These are phyloP conservation scores for Tuberolachnus salignus DNA, from an alignment of 2,888 invertebrate genomes.

Conservation along the genomic window DNA sequence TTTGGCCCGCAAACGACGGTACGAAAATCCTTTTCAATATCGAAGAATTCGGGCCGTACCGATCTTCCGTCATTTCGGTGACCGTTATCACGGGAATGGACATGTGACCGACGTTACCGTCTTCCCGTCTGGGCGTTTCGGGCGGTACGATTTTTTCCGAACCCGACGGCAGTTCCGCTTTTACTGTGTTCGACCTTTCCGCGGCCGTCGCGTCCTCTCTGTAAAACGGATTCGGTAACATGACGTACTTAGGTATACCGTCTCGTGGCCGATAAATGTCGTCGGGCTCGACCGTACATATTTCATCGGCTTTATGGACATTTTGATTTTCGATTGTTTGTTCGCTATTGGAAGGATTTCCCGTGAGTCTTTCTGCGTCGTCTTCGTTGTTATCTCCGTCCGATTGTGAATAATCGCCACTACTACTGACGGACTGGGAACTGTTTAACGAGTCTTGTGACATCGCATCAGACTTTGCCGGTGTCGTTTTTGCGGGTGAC, in stretches of 20 bases:
- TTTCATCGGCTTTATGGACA: neutral
- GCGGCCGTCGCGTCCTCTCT: neutral
- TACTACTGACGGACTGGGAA: neutral
- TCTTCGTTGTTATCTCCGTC: neutral
- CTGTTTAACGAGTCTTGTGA: slow-evolving; percentile 16
- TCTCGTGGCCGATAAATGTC: slow-evolving; percentile 27
- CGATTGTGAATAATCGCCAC: neutral
- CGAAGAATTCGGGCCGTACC: slow-evolving; percentile 33
- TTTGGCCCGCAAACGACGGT: slow-evolving; percentile 17
- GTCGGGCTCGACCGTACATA: neutral
- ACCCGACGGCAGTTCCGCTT: slow-evolving; percentile 23
- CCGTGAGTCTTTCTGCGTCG: neutral
- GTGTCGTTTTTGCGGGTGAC: neutral
- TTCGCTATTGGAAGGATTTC: too few species aligned
- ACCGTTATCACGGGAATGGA: slow-evolving; percentile 38
- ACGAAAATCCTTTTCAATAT: slow-evolving; percentile 46
- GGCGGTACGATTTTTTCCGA: slow-evolving; percentile 26
- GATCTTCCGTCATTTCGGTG: neutral
- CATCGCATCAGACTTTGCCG: slow-evolving; percentile 10
- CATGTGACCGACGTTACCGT: too few species aligned
- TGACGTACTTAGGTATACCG: slow-evolving; percentile 33
- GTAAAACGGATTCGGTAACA: slow-evolving; percentile 43
- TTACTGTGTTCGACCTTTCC: slow-evolving; percentile 5
- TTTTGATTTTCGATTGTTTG: too few species aligned
- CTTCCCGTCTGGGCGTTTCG: slow-evolving; percentile 18